Evolutionary conservation across 2,113 vertebrate species (phyloP), one percentile per base, ranked within the genome.

Genomic region (Cephalopholis sonnerati): DNA sequence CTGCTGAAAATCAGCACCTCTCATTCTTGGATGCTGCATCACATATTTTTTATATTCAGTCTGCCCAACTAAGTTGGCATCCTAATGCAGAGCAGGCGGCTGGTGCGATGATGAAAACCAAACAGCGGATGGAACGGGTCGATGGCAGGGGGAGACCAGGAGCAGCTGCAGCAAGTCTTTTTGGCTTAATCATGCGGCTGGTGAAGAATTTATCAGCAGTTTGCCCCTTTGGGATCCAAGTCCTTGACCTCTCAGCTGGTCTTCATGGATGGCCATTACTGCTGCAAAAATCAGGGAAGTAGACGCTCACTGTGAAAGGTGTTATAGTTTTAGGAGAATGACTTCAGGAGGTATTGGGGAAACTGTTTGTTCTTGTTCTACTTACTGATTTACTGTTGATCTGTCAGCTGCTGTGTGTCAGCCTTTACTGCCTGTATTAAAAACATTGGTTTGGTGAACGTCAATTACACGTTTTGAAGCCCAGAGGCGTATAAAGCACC

Each of bases 141-240:
- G 20, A 65, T 68, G 48, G 79, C 71, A 48, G 71, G 70, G 50
- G 58, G 32, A 72, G 24, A 58, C 44, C 55, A 53, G 44, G 36
- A 58, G 74, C 87, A 89, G 92, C 79, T 90, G 87, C 57, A 55
- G 62, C 53, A 68, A 76, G 85, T 72, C 62, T 55, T 61, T 81
- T 87, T 82, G 76, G 44, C 65, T 51, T 78, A 80, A 89, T 81
- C 74, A 86, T 63, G 44, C 4, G n/a, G 63, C 68, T 18, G 61
- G 29, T 88, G 85, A 80, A 41, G 70, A 88, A 77, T 86, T 71
- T 65, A 67, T 85, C 79, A 75, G 61, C 79, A 57, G 53, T 82
- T 75, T 74, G 67, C 32, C 29, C 75, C 57, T 48, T 12, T 1
- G 11, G 12, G 25, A 74, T 83, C 73, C 80, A 69, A 76, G 74